These are phyloP conservation scores for Eumacrocentrus americanus DNA, from an alignment of 2,888 invertebrate genomes.

Conservation along the genomic window DNA sequence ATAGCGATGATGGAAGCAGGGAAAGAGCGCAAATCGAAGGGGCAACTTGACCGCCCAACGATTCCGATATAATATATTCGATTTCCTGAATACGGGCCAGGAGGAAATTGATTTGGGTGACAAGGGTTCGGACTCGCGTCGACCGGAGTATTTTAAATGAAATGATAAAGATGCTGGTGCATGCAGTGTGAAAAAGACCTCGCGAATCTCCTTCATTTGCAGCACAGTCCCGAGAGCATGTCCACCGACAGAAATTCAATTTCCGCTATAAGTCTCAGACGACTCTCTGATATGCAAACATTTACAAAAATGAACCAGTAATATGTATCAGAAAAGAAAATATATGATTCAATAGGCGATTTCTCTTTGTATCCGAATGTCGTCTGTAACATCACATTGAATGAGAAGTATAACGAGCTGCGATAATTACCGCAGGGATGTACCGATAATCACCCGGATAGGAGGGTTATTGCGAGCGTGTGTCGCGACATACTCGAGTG, in stretches of 20 bases:
- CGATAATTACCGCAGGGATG: slow-evolving; percentile 13
- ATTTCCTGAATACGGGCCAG: slow-evolving; percentile 44
- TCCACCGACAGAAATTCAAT: slow-evolving; percentile 17
- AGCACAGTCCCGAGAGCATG: not conserved
- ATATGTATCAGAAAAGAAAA: no score
- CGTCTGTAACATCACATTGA: not conserved
- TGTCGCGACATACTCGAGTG: not conserved
- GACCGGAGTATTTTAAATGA: slow-evolving; percentile 27
- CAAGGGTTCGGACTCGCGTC: slow-evolving; percentile 27
- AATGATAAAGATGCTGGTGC: slow-evolving; percentile 26
- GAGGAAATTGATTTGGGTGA: slow-evolving; percentile 44
- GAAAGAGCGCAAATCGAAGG: slow-evolving; percentile 1
- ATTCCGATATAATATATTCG: slow-evolving; percentile 41
- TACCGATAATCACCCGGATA: slow-evolving; percentile 4
- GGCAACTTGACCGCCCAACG: slow-evolving; percentile 24
- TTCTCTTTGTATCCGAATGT: no score
- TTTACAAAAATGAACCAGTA: not conserved
- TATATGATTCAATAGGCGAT: no score
- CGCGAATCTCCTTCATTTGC: not conserved
- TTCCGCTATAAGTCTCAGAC: slow-evolving; percentile 9
- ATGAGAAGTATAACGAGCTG: not conserved
- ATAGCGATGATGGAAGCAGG: not conserved
- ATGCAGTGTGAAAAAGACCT: not conserved
- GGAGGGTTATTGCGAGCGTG: not conserved
- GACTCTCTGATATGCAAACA: slow-evolving; percentile 1